Base-by-base conservation (phyloP, 2,113 vertebrate species). In the Amphiprion percula region DNA sequence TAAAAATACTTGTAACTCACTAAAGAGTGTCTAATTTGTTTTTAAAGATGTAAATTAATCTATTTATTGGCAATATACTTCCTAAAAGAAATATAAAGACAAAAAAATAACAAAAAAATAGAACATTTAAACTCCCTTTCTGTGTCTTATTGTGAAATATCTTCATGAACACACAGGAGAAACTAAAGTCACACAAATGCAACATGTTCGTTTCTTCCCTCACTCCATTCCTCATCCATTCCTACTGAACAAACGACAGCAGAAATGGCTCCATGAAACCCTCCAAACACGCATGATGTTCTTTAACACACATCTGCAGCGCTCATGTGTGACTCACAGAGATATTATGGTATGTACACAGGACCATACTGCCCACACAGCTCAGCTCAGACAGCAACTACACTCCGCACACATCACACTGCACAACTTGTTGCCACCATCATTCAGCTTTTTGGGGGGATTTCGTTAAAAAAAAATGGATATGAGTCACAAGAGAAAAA, bases 281-380 rank as follows among this genome's bases (percentile, higher is more conserved):
- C 19, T 44, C 23, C 15, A 63, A 23, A 59, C 56, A 59, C 4
- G 21, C 72, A 24, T 4, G 11, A 5, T 69, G 12, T 52, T 30
- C 50, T 17, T 44, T 4, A 5, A 6, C 24, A 69, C 33, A 59
- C 61, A 52, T 80, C 77, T 78, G 74, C 71, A 70, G 52, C 5
- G 60, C 60, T 46, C n/a, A 1, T 61, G 52, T 4, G 10, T 76
- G 78, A 89, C 73, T 82, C 87, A 87, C 28, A 49, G 28, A 33
- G 28, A 21, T 47, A 41, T 53, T 7, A 26, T 19, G 1, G 30
- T 16, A 16, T 1, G 26, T 44, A 52, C 11, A 21, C 21, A 21
- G 3, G 14, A 23, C 49, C 44, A 16, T 14, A 11, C 11, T 68
- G 23, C 80, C 80, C 86, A 84, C 86, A 55, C 71, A 49, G 37